Conservation (phyloP, 2,797 vertebrate genomes). For the Lagocephalus sceleratus region DNA sequence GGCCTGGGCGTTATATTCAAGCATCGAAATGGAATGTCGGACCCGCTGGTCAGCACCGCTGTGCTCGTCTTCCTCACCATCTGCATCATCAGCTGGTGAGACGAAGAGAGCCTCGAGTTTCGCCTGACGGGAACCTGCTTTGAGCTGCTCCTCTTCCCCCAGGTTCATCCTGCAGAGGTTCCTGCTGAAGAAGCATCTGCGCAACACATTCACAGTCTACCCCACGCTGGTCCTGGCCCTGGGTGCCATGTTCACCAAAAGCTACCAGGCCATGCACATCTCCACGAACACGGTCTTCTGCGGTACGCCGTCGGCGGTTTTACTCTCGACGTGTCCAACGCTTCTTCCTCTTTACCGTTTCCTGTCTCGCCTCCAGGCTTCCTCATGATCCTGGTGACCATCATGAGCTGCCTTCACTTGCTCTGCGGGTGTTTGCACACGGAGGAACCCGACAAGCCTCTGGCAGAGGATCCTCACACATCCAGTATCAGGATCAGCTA, state of each 20-base stretch:
- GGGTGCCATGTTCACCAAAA: constrained; percentile 63
- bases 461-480: background rate
- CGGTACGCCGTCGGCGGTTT: constrained; percentile 44
- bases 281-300: constrained; percentile 49
- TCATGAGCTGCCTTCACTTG: constrained; percentile 43
- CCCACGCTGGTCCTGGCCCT: constrained; percentile 68
- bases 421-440: constrained; percentile 32
- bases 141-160: constrained; percentile 2
- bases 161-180: constrained; percentile 76
- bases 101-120: background rate
- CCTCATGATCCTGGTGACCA: constrained; percentile 53
- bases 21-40: constrained; percentile 35
- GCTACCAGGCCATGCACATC: constrained; percentile 37
- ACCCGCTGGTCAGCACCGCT: constrained; percentile 50
- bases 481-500: background rate
- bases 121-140: no score
- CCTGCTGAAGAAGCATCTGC: constrained; percentile 61
- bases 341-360: background rate
- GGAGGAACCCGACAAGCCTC: background rate
- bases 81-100: constrained; percentile 54
- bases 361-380: constrained; percentile 31
- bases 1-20: constrained; percentile 59
- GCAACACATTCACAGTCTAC: constrained; percentile 71
- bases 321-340: no score
- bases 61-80: constrained; percentile 55